Conservation (phyloP, 1,140 invertebrate species). For the Sminthurides bifidus region DNA sequence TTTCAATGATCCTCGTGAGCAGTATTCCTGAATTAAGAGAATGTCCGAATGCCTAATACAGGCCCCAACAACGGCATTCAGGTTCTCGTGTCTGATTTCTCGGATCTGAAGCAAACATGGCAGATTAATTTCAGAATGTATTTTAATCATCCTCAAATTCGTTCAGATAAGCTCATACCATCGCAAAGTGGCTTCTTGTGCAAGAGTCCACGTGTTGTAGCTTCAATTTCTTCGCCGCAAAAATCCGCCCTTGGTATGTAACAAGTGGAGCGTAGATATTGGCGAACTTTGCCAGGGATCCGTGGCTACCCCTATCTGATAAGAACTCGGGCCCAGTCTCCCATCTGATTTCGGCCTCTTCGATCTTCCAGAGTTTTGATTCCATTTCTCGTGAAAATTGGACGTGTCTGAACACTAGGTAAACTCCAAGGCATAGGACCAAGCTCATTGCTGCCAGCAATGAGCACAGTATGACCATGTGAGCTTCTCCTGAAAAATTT, state of each 20-base stretch:
- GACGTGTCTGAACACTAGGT: no score
- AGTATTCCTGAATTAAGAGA: constrained; percentile 82
- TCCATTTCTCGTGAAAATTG: no score
- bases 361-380: no score
- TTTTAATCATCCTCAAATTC: background rate
- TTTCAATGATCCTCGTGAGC: constrained; percentile 74
- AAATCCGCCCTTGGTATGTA: constrained; percentile 70
- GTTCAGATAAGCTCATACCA: constrained; percentile 45
- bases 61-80: constrained; percentile 88
- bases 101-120: constrained; percentile 50
- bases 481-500: no score
- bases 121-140: background rate
- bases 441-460: no score
- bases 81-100: constrained; percentile 77
- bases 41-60: constrained; percentile 79
- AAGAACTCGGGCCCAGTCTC: background rate
- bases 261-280: constrained; percentile 78
- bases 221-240: constrained; percentile 73
- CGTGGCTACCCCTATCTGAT: constrained; percentile 16
- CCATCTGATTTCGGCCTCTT: background rate
- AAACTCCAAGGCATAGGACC: no score
- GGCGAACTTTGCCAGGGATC: constrained; percentile 38
- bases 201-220: constrained; percentile 81
- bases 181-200: constrained; percentile 87
- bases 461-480: no score